Percentiles rank a stretch among this genome's conserved stretches.
phyloP scores from a whole-genome alignment of 1,140 invertebrate genomes.

The Trichonephila clavipes region DNA sequence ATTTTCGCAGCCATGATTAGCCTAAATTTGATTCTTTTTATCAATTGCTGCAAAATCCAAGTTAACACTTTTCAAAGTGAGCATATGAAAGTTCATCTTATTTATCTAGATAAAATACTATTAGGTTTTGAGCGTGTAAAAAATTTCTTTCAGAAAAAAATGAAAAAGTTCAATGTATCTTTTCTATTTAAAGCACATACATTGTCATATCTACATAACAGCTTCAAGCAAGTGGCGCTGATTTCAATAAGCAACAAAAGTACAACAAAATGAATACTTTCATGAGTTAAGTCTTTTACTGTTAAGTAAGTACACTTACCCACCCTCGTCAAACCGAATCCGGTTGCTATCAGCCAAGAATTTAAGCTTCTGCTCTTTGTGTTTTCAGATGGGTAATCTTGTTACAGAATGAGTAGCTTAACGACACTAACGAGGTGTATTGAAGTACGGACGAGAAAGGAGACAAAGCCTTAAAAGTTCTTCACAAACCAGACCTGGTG shows the following conservation, averaged over 20 bases:
- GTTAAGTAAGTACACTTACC: neutral
- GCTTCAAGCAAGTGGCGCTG: neutral
- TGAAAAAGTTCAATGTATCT: neutral
- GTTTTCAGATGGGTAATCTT: conserved; percentile 52
- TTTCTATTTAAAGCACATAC: neutral
- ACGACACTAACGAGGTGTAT: conserved; percentile 59
- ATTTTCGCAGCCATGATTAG: too few relatives aligned
- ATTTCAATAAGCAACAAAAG: conserved; percentile 1
- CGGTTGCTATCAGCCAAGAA: conserved; percentile 39
- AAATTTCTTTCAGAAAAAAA: neutral
- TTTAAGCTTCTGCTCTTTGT: conserved; percentile 17
- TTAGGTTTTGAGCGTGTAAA: neutral
- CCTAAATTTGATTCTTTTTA: too few relatives aligned
- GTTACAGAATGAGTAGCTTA: conserved; percentile 65
- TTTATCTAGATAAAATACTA: too few relatives aligned
- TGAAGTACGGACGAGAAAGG: neutral
- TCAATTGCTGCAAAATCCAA: too few relatives aligned
- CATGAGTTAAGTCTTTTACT: neutral
- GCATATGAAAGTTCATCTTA: too few relatives aligned
- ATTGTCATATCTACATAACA: neutral
- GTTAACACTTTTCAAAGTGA: too few relatives aligned
- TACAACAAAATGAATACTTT: neutral
- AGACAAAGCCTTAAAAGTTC: conserved; percentile 43
- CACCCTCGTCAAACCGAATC: conserved; percentile 9
- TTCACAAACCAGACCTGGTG: neutral